Conservation (phyloP, 2,888 invertebrate species). For the Julus scandinavius region DNA sequence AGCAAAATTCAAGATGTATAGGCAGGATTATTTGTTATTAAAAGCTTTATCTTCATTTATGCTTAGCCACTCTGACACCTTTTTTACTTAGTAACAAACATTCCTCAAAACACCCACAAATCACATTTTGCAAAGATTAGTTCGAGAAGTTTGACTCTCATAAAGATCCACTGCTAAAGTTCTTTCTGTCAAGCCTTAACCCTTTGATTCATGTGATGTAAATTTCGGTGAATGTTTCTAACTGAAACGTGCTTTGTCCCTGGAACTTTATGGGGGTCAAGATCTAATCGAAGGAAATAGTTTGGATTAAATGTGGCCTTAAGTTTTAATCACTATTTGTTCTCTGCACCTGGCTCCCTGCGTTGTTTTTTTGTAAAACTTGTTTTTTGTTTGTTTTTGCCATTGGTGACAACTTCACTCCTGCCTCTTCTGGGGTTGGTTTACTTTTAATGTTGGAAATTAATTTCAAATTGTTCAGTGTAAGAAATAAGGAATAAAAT, state of each 20-base stretch:
- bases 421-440: background rate
- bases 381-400: background rate
- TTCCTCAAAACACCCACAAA: background rate
- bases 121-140: background rate
- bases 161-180: background rate
- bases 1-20: background rate
- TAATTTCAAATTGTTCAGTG: constrained; percentile 9
- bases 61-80: constrained; percentile 6
- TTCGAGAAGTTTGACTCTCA: background rate
- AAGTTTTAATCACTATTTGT: background rate
- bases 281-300: background rate
- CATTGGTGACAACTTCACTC: background rate
- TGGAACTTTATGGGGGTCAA: background rate
- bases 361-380: background rate
- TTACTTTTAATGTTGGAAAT: constrained; percentile 37
- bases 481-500: constrained; percentile 9
- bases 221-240: background rate
- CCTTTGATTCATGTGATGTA: constrained; percentile 8
- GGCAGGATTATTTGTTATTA: constrained; percentile 11
- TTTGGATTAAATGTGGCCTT: constrained; percentile 5
- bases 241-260: background rate
- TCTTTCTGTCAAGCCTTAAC: background rate
- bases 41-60: background rate
- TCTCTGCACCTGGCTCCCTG: background rate
- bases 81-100: background rate